Evolutionary conservation across 1,140 invertebrate genomes (phyloP), one percentile per base, ranked within the genome.

Genomic region (Chrysomallon squamiferum): DNA sequence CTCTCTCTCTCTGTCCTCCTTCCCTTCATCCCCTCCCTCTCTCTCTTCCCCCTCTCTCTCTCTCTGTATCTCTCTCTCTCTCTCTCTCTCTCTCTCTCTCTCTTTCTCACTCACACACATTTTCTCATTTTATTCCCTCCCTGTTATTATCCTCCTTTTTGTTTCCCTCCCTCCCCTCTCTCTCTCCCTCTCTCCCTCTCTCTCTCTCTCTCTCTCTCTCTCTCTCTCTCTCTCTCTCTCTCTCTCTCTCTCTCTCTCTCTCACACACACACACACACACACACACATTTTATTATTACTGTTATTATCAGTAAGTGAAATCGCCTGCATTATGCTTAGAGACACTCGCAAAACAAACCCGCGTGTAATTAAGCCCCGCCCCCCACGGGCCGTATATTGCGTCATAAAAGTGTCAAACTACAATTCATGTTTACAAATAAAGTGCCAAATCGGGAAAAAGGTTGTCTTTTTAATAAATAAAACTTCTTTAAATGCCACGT

Each of bases 261-360:
- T 27, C 25, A 22, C 52, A 25, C 54, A 25, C 54, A 25, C 54
- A 25, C 54, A 25, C 54, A 50, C 49, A 50, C 49, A 50, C 49
- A 2, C 49, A 50, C 49, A 2, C 49, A 50, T 27, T 22, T 27
- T 22, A 1, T 0, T 27, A 2, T 27, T 9, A 20, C 49, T 9
- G 20, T 2, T 15, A 15, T 50, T 20, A 22, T 20, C 18, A n/a
- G n/a, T n/a, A n/a, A n/a, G n/a, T n/a, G n/a, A n/a, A n/a, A n/a
- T n/a, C n/a, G n/a, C n/a, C n/a, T n/a, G n/a, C n/a, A n/a, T n/a
- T n/a, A n/a, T n/a, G n/a, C n/a, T n/a, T n/a, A n/a, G n/a, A n/a
- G n/a, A n/a, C n/a, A n/a, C n/a, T n/a, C n/a, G n/a, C n/a, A n/a
- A n/a, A n/a, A n/a, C n/a, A n/a, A n/a, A n/a, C n/a, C n/a, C n/a